phyloP scores from a whole-genome alignment of 2,113 vertebrate genomes.

The Pedionomus torquatus region DNA sequence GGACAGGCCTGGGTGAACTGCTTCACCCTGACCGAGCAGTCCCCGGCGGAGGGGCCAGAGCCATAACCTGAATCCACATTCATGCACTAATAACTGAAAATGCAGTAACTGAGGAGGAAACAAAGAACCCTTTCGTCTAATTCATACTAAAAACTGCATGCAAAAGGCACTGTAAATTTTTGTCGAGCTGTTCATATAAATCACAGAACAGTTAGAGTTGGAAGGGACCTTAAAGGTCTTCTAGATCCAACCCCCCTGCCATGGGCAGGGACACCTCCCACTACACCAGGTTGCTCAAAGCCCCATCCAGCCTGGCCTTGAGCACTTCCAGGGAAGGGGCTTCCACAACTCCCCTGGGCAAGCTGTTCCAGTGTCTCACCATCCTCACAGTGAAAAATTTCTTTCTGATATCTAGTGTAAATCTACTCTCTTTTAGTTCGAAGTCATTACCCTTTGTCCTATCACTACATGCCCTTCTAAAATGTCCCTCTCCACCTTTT shows the following conservation, averaged over 20 bases:
- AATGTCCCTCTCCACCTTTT: neutral
- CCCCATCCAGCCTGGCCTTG: neutral
- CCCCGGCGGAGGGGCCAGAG: neutral
- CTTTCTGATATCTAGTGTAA: neutral
- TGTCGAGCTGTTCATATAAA: neutral
- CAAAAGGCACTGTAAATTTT: neutral
- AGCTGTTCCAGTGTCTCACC: neutral
- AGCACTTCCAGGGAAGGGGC: neutral
- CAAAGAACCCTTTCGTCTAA: neutral
- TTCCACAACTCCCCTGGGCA: neutral
- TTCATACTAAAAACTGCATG: neutral
- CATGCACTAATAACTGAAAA: neutral
- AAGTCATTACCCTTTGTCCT: neutral
- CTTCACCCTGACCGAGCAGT: neutral
- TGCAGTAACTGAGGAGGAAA: neutral
- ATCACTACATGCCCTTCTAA: neutral
- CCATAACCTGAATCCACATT: neutral
- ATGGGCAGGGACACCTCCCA: neutral
- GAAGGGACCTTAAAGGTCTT: neutral
- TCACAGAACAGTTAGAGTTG: neutral
- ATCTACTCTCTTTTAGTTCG: neutral
- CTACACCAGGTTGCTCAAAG: neutral
- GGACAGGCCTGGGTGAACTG: no score
- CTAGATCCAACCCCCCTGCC: neutral
- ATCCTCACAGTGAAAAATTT: neutral